Evolutionary conservation across 1,140 invertebrate species (phyloP), one percentile per base, ranked within the genome.

Genomic region (Panagrolaimus sp.): DNA sequence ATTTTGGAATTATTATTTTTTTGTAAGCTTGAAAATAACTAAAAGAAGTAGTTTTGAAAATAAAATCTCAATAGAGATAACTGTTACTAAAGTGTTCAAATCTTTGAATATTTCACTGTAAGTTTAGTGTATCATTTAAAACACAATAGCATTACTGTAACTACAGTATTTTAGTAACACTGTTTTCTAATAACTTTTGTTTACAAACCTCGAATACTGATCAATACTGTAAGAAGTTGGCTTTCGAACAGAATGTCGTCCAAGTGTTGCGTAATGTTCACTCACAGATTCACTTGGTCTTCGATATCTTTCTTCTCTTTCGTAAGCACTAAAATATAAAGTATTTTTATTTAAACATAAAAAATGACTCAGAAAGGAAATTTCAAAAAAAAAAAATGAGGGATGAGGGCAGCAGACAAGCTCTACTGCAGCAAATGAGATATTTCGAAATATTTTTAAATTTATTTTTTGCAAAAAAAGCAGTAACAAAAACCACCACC

Each of bases 231-330:
- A 57, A 4, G 51, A 27, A 57, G 20, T 20, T 11, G 51, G 20
- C 11, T 20, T 25, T 8, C 20, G 51, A 57, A 27, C 51, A 4
- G 51, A 57, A 57, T 20, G 9, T 20, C 51, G 11, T n/a, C 51
- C 51, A 57, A 57, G 51, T 20, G 51, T 57, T 20, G 51, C 51
- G 51, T 57, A 57, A 57, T 57, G 51, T 20, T 25, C 51, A 27
- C 51, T 57, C 13, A 27, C 27, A 27, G 51, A 57, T 25, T 57
- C 51, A 27, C 51, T 57, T 20, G 20, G 51, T 8, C 51, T 20
- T 20, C 51, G 51, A 57, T 57, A 57, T 27, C 51, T 20, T 57
- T 57, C 51, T 16, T 57, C 51, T 11, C 51, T 20, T 20, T 25
- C 27, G 51, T 57, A 57, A 27, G 51, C 20, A 27, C 51, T 57